Base-by-base conservation (phyloP, 2,888 invertebrate genomes). In the Diloba caeruleocephala region DNA sequence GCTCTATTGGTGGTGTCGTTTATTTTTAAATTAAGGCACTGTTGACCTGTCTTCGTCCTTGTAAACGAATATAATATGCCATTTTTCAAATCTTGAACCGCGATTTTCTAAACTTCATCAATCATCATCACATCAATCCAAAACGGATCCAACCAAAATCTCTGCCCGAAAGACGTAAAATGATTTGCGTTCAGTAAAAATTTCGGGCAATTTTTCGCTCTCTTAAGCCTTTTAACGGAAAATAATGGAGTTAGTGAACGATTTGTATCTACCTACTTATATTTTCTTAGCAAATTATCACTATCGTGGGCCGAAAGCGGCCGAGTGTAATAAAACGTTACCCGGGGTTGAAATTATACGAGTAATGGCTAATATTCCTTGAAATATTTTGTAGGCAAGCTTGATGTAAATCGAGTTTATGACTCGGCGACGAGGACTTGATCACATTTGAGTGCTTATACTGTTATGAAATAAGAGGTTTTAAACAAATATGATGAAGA, bases 321-420 rank as follows among this genome's bases (percentile, higher is more conserved):
- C 19, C 5, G 23, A 43, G 33, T 42, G 55, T 67, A 76, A 75
- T 76, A 74, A 72, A 76, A 69, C 44, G 39, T 62, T 53, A 58
- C 55, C 44, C 52, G 34, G 36, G 42, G 52, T 70, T 62, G 41
- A 72, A 79, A 74, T 78, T 76, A 72, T 64, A 55, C 60, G 62
- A 68, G 68, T 72, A 74, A 75, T 66, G 57, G 71, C 64, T 75
- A 73, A 78, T 71, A 72, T 75, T 69, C 55, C 61, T 54, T 53
- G 37, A 62, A 75, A 76, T 69, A 76, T 78, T 78, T 75, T 68
- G 72, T 66, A 66, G 69, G 66, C 63, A 57, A 62, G 65, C 62
- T 56, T 69, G 63, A 73, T 70, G 74, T 77, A 79, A 78, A 79
- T 76, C 56, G 74, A 74, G 71, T 77, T 79, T 78, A 72, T 55